These are phyloP conservation scores for Calyptomena viridis DNA, from an alignment of 2,113 vertebrate species.

Conservation along the genomic window DNA sequence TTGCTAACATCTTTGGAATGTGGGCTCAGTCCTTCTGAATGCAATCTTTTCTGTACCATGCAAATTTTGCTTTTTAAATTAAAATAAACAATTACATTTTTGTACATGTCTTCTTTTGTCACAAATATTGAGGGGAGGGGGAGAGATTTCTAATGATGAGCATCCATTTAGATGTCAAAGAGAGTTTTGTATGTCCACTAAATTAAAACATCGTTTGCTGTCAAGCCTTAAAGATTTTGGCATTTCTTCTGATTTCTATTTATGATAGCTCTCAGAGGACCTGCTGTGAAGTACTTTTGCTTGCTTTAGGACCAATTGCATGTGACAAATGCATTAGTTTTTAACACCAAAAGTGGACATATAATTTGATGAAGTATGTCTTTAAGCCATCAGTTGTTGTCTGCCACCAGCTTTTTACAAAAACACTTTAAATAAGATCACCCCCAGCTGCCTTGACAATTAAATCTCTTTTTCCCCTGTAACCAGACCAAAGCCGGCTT, in stretches of 20 bases:
- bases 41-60: not conserved
- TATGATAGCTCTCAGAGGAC: slow-evolving; percentile 62
- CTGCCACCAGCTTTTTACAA: slow-evolving; percentile 14
- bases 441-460: not conserved
- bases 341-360: slow-evolving; percentile 46
- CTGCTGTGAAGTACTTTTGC: slow-evolving; percentile 50
- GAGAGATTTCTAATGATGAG: slow-evolving; percentile 25
- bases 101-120: not conserved
- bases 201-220: slow-evolving; percentile 61
- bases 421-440: not conserved
- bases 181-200: slow-evolving; percentile 32
- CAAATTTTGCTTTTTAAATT: not conserved
- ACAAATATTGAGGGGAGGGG: not conserved
- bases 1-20: not conserved
- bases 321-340: slow-evolving; percentile 58
- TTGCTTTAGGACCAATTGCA: slow-evolving; percentile 52
- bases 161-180: slow-evolving; percentile 61
- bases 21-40: not conserved
- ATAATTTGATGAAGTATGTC: slow-evolving; percentile 24
- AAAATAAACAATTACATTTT: not conserved
- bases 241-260: slow-evolving; percentile 51
- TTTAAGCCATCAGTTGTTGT: slow-evolving; percentile 28
- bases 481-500: not conserved
- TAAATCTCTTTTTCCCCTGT: not conserved
- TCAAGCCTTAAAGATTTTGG: slow-evolving; percentile 54